Evolutionary conservation across 2,797 vertebrate species (phyloP).

Genomic region (Phoebastria nigripes): DNA sequence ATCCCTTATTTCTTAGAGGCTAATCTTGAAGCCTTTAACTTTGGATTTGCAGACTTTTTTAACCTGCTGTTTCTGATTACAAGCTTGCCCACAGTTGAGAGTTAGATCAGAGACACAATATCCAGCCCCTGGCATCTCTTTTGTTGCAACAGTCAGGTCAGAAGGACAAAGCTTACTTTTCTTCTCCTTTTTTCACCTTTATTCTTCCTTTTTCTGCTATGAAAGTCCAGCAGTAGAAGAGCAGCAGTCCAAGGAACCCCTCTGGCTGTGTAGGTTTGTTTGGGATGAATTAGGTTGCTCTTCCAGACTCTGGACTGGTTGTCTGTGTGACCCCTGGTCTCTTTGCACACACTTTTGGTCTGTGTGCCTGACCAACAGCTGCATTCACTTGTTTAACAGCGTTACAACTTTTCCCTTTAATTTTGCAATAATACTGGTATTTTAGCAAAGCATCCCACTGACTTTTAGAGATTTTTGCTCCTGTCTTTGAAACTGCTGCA

Average conservation of each 20-base stretch:
- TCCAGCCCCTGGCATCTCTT: background rate
- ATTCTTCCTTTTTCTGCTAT: background rate
- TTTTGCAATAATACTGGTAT: background rate
- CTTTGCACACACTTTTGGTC: background rate
- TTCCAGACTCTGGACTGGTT: background rate
- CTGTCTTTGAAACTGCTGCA: background rate
- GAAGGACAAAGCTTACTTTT: background rate
- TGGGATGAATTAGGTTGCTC: background rate
- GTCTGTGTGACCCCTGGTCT: background rate
- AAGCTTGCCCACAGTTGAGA: background rate
- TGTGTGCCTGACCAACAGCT: background rate
- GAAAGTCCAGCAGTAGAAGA: background rate
- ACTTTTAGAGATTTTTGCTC: background rate
- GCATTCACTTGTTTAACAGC: background rate
- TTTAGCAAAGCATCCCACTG: background rate
- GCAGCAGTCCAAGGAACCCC: background rate
- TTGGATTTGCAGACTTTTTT: background rate
- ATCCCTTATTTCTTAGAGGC: background rate
- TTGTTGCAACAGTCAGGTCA: background rate
- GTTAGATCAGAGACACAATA: background rate
- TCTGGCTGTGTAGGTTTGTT: background rate
- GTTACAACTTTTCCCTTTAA: background rate
- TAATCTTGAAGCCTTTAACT: background rate
- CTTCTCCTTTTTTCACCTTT: background rate
- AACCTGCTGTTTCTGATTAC: background rate